These are phyloP conservation scores for Augochlora pura DNA, from an alignment of 1,140 invertebrate species.

Conservation along the genomic window DNA sequence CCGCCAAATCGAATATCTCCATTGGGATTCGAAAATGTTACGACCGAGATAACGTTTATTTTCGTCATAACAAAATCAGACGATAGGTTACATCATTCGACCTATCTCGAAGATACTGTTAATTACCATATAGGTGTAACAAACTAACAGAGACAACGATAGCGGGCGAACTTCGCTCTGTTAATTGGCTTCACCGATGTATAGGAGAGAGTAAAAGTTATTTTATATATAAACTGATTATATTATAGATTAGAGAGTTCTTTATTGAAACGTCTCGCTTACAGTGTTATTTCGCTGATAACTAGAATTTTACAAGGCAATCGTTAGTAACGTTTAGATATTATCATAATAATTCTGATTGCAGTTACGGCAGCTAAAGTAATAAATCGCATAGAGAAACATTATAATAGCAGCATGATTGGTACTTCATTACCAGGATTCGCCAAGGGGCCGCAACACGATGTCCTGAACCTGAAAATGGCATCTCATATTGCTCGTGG, in stretches of 20 bases:
- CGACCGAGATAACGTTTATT: not conserved
- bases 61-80: not conserved
- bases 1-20: slow-evolving; percentile 37
- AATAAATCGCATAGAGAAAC: no score
- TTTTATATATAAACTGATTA: no score
- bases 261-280: not conserved
- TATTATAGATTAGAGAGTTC: no score
- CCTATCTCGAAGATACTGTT: not conserved
- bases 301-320: no score
- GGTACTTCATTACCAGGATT: slow-evolving; percentile 59
- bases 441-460: slow-evolving; percentile 63
- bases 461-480: slow-evolving; percentile 66
- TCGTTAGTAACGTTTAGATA: no score
- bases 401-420: not conserved
- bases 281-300: not conserved
- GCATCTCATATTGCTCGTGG: not conserved
- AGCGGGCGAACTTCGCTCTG: not conserved
- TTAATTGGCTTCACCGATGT: no score
- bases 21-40: not conserved
- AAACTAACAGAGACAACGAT: not conserved
- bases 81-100: slow-evolving; percentile 6
- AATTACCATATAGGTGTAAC: not conserved
- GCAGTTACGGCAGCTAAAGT: no score
- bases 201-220: no score
- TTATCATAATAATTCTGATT: no score